phyloP scores from a whole-genome alignment of 2,113 vertebrate genomes.

The Himantopus leucocephalus region DNA sequence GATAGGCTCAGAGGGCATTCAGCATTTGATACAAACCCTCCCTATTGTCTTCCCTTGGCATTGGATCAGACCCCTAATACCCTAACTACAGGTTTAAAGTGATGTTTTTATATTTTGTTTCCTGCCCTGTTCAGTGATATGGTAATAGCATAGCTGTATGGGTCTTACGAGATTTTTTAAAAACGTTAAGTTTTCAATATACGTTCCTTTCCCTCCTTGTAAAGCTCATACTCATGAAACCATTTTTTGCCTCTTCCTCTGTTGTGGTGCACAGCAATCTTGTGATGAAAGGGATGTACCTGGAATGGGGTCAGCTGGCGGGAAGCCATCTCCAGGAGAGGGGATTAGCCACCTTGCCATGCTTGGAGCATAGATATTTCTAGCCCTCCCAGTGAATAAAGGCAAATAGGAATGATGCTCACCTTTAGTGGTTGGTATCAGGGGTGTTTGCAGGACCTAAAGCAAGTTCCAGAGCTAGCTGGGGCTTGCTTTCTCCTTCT shows the following conservation, averaged over 20 bases:
- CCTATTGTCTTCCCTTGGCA: slow-evolving; percentile 24
- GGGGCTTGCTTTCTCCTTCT: not conserved
- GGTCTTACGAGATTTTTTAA: rapidly evolving
- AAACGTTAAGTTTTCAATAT: not conserved
- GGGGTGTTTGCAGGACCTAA: not conserved
- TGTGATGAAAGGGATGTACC: not conserved
- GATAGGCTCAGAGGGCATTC: slow-evolving; percentile 48
- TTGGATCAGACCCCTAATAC: slow-evolving; percentile 14
- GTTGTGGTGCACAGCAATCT: not conserved
- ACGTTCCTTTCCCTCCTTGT: not conserved
- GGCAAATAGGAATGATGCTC: not conserved
- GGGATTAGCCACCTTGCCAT: not conserved
- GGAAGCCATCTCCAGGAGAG: not conserved
- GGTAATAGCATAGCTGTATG: not conserved
- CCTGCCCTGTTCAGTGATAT: not conserved
- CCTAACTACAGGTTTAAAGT: slow-evolving; percentile 14
- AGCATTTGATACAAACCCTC: slow-evolving; percentile 34
- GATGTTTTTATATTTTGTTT: not conserved
- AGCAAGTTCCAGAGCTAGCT: not conserved
- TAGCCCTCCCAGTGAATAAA: not conserved
- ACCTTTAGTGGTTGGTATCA: not conserved
- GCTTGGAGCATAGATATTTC: not conserved
- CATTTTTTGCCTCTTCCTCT: not conserved
- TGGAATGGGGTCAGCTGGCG: not conserved
- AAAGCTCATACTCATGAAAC: not conserved